A percentile compares a stretch with the other conserved stretches of the same genome.
These are phyloP conservation scores for Oxygymnocypris stewartii DNA, from an alignment of 2,113 vertebrate species.

Conservation along the genomic window DNA sequence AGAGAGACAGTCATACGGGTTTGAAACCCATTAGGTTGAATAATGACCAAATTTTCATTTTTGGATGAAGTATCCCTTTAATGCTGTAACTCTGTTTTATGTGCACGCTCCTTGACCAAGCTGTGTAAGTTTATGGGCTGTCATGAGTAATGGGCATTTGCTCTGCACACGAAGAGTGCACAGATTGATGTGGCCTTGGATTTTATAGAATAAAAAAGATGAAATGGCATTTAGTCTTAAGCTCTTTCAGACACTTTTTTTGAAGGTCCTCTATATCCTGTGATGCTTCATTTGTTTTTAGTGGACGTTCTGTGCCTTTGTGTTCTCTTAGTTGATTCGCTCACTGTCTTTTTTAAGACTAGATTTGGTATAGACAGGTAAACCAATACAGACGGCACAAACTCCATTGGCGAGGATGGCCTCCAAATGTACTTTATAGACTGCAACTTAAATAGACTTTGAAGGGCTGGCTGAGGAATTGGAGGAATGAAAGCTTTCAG, in stretches of 20 bases:
- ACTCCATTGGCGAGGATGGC: slow-evolving; percentile 4
- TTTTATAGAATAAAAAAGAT: slow-evolving; percentile 46
- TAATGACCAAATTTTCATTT: slow-evolving; percentile 1
- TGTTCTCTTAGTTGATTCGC: slow-evolving; percentile 31
- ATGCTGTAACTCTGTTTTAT: slow-evolving; percentile 44
- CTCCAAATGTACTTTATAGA: slow-evolving; percentile 25
- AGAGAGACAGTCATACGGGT: not conserved
- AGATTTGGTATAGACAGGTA: slow-evolving; percentile 29
- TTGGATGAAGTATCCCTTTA: not conserved
- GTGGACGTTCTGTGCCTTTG: slow-evolving; percentile 10
- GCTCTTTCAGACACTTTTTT: not conserved
- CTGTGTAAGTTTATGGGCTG: slow-evolving; percentile 52
- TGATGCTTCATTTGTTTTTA: slow-evolving; percentile 17
- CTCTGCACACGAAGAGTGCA: slow-evolving; percentile 23
- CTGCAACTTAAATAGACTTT: slow-evolving; percentile 32
- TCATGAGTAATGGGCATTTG: slow-evolving; percentile 39
- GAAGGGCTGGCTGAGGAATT: slow-evolving; percentile 37
- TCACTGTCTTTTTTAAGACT: not conserved
- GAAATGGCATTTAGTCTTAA: not conserved
- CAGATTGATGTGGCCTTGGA: slow-evolving; percentile 41
- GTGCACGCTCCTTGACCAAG: slow-evolving; percentile 47
- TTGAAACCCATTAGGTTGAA: not conserved
- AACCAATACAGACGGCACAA: slow-evolving; percentile 40
- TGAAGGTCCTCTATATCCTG: slow-evolving; percentile 8
- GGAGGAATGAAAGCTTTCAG: slow-evolving; percentile 20